Conservation (phyloP, 2,888 invertebrate genomes). For the Catocala sponsa region DNA sequence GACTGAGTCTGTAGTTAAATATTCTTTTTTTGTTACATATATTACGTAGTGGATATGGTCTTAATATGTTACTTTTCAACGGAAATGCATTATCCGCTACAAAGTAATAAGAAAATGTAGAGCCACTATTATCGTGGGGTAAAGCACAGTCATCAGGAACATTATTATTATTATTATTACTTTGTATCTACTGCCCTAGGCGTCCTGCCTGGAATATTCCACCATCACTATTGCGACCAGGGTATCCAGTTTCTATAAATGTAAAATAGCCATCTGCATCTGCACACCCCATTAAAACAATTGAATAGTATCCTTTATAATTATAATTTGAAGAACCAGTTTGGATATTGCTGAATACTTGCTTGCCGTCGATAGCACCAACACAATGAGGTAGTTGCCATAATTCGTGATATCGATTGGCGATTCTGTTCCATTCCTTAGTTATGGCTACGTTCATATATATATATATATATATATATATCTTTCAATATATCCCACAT, state of each 20-base stretch:
- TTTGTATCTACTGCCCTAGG: conserved; percentile 13
- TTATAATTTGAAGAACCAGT: conserved; percentile 19
- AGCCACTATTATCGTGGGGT: conserved; percentile 17
- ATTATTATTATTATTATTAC: conserved; percentile 8
- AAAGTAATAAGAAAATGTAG: conserved; percentile 25
- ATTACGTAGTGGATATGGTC: conserved; percentile 17
- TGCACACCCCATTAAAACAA: conserved; percentile 26
- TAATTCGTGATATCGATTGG: no score
- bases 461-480: no score
- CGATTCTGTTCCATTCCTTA: no score
- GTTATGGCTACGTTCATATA: no score
- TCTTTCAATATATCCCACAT: no score
- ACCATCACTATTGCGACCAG: conserved; percentile 29
- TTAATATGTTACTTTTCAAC: conserved; percentile 17
- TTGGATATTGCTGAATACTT: no score
- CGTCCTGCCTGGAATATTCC: conserved; percentile 18
- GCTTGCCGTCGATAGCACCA: no score
- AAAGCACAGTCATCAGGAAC: conserved; percentile 12
- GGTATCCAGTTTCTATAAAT: conserved; percentile 25
- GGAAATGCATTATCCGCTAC: conserved; percentile 31
- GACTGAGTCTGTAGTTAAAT: conserved; percentile 27
- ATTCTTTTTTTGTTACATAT: no score
- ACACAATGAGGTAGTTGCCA: no score
- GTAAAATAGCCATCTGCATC: conserved; percentile 34
- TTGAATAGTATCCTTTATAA: conserved; percentile 27